Evolutionary conservation across 2,888 invertebrate species (phyloP).

Genomic region (Druceiella hillmani): DNA sequence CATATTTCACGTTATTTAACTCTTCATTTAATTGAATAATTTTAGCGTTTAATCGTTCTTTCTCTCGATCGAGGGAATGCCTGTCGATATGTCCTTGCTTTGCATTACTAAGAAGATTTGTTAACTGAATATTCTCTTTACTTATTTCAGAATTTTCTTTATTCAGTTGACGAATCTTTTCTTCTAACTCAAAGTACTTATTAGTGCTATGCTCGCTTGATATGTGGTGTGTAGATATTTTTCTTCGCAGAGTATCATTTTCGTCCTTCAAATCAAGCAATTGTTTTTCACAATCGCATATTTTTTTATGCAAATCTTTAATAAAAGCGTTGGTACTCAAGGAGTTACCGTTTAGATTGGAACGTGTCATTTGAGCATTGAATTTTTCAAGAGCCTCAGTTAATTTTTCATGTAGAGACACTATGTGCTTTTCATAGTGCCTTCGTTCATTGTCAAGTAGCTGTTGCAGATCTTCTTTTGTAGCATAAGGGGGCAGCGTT

Average conservation of each 20-base stretch:
- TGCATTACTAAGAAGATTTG: slow-evolving; percentile 38
- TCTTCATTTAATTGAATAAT: slow-evolving; percentile 35
- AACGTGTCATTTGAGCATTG: slow-evolving; percentile 34
- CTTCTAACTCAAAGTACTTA: too few species aligned
- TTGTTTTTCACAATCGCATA: slow-evolving; percentile 48
- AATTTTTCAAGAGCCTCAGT: slow-evolving; percentile 38
- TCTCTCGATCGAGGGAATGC: too few species aligned
- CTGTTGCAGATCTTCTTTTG: slow-evolving; percentile 37
- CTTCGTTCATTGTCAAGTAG: slow-evolving; percentile 41
- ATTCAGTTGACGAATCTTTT: slow-evolving; percentile 42
- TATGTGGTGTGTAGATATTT: slow-evolving; percentile 29
- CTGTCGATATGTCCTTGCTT: too few species aligned
- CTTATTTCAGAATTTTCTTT: slow-evolving; percentile 42
- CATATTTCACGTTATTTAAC: slow-evolving; percentile 34
- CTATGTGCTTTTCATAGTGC: slow-evolving; percentile 41
- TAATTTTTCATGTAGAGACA: slow-evolving; percentile 36
- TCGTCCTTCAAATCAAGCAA: slow-evolving; percentile 45
- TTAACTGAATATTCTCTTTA: slow-evolving; percentile 41
- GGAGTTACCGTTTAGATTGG: slow-evolving; percentile 27
- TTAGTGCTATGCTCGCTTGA: slow-evolving; percentile 35
- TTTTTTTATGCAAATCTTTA: slow-evolving; percentile 39
- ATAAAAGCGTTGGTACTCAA: slow-evolving; percentile 33
- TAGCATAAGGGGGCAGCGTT: too few species aligned
- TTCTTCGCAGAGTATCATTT: slow-evolving; percentile 38
- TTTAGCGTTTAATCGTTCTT: too few species aligned